Evolutionary conservation across 2,888 invertebrate genomes (phyloP).

Genomic region (Sarcophaga rosellei): DNA sequence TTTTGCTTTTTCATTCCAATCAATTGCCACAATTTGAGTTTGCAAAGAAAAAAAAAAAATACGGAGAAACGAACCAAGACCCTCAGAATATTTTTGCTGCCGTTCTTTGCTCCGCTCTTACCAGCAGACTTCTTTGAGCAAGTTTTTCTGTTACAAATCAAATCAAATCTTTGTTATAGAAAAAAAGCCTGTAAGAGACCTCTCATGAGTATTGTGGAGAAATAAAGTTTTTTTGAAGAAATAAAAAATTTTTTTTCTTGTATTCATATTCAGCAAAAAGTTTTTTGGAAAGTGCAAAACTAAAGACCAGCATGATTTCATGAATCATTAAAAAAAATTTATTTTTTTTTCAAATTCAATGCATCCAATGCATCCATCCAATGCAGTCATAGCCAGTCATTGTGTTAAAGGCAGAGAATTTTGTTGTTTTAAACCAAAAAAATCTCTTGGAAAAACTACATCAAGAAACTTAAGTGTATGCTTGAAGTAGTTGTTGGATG

Average conservation of each 20-base stretch:
- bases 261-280: constrained; percentile 37
- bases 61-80: background rate
- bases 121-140: background rate
- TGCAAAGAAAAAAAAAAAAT: background rate
- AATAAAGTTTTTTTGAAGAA: background rate
- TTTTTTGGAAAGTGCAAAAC: constrained; percentile 12
- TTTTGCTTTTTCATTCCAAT: constrained; percentile 54
- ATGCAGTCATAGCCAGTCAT: too few species aligned
- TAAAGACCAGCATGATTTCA: constrained; percentile 55
- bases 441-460: background rate
- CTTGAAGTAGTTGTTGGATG: background rate
- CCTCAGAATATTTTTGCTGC: background rate
- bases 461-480: background rate
- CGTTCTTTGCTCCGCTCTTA: background rate
- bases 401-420: background rate
- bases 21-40: constrained; percentile 43
- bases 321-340: constrained; percentile 45
- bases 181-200: background rate
- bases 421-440: background rate
- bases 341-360: constrained; percentile 40
- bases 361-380: constrained; percentile 15
- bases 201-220: background rate
- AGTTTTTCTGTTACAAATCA: constrained; percentile 20
- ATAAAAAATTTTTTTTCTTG: background rate
- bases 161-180: background rate